These are phyloP conservation scores for Agapostemon virescens DNA, from an alignment of 2,888 invertebrate species.

Conservation along the genomic window DNA sequence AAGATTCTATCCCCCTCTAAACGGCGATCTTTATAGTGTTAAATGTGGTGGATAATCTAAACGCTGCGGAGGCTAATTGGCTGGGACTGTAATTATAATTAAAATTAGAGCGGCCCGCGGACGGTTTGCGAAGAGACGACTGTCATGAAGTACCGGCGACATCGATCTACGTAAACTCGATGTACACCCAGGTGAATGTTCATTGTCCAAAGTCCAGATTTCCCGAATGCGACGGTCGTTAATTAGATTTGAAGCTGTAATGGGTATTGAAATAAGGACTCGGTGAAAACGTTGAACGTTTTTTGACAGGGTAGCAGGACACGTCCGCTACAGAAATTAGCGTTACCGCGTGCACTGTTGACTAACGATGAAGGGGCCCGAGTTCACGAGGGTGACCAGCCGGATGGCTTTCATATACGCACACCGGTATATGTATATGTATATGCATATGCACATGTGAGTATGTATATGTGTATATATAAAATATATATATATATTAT, in stretches of 20 bases:
- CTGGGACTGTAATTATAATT: background rate
- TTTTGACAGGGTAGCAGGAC: conserved; percentile 62
- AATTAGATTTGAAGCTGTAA: background rate
- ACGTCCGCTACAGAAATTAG: conserved; percentile 75
- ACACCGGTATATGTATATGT: background rate
- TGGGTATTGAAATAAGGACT: conserved; percentile 3
- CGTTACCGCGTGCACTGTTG: conserved; percentile 72
- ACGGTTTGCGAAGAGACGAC: background rate
- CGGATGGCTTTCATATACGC: conserved; percentile 65
- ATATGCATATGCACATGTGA: background rate
- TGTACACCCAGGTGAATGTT: background rate
- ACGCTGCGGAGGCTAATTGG: background rate
- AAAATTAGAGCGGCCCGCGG: background rate
- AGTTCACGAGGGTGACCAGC: conserved; percentile 72
- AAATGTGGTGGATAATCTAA: background rate
- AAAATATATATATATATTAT: background rate
- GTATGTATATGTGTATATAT: background rate
- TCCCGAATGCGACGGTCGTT: background rate
- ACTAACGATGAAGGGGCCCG: conserved; percentile 72
- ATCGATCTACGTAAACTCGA: background rate
- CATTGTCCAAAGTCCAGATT: background rate
- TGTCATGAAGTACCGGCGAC: background rate
- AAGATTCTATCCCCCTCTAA: conserved; percentile 2
- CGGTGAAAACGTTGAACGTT: conserved; percentile 47
- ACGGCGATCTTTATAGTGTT: background rate